phyloP scores from a whole-genome alignment of 1,140 invertebrate genomes.

The Antheraea pernyi region DNA sequence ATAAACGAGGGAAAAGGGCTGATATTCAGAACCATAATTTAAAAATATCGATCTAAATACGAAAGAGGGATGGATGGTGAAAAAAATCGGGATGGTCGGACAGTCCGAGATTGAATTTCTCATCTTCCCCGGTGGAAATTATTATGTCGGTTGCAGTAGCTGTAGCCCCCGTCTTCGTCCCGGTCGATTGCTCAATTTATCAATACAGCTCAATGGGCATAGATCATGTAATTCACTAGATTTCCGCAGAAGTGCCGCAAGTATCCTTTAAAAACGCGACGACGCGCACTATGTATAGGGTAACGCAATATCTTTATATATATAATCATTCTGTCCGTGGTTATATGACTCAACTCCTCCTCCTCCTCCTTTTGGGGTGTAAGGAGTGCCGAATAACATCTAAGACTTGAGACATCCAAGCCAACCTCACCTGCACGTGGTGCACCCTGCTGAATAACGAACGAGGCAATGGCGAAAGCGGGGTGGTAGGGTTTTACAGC shows the following conservation, averaged over 20 bases:
- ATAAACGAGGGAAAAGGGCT: background rate
- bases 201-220: constrained; percentile 36
- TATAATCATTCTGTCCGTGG: too few species aligned
- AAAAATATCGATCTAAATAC: background rate
- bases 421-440: too few species aligned
- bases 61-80: background rate
- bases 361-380: too few species aligned
- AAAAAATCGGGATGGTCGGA: background rate
- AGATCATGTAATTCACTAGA: constrained; percentile 23
- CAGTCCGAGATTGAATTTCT: constrained; percentile 15
- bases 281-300: too few species aligned
- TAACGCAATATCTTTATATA: too few species aligned
- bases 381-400: too few species aligned
- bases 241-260: constrained; percentile 2
- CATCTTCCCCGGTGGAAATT: constrained; percentile 17
- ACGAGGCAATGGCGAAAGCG: too few species aligned
- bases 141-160: constrained; percentile 29
- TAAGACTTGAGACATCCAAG: too few species aligned
- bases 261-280: background rate
- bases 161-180: constrained; percentile 36
- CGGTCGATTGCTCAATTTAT: constrained; percentile 59
- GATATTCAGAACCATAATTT: background rate
- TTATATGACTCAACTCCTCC: too few species aligned
- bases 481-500: too few species aligned
- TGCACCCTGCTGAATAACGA: too few species aligned